Conservation (phyloP, 2,888 invertebrate genomes). For the Xanthia icteritia region DNA sequence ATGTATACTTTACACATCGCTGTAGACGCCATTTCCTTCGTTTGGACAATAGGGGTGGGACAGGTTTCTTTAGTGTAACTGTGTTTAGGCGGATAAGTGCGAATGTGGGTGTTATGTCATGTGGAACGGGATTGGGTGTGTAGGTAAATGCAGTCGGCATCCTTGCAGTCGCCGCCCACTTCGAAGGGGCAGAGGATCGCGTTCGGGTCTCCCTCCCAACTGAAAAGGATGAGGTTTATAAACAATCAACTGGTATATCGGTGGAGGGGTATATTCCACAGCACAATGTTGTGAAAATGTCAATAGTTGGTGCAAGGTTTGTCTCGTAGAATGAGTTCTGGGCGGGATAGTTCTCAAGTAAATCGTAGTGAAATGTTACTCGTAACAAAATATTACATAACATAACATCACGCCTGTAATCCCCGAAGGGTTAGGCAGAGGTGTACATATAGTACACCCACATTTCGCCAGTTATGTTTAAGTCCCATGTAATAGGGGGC, state of each 20-base stretch:
- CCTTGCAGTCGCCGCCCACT: slow-evolving; percentile 88
- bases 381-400: not conserved
- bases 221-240: slow-evolving; percentile 75
- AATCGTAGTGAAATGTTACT: not conserved
- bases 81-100: slow-evolving; percentile 68
- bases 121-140: slow-evolving; percentile 81
- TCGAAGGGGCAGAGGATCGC: slow-evolving; percentile 89
- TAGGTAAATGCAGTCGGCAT: slow-evolving; percentile 87
- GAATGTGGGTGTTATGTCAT: slow-evolving; percentile 75
- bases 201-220: slow-evolving; percentile 87
- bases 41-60: slow-evolving; percentile 63
- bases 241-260: slow-evolving; percentile 40
- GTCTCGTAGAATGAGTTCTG: not conserved
- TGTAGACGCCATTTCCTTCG: slow-evolving; percentile 78
- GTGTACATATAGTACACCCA: too few species aligned
- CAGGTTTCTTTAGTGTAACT: slow-evolving; percentile 60
- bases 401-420: too few species aligned
- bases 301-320: not conserved
- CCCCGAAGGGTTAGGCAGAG: too few species aligned
- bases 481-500: too few species aligned
- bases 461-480: too few species aligned
- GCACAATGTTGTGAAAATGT: not conserved
- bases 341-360: not conserved
- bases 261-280: not conserved
- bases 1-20: slow-evolving; percentile 87